A percentile compares a stretch with the other conserved stretches of the same genome.
phyloP scores from a whole-genome alignment of 2,797 vertebrate species.

The Emys orbicularis region DNA sequence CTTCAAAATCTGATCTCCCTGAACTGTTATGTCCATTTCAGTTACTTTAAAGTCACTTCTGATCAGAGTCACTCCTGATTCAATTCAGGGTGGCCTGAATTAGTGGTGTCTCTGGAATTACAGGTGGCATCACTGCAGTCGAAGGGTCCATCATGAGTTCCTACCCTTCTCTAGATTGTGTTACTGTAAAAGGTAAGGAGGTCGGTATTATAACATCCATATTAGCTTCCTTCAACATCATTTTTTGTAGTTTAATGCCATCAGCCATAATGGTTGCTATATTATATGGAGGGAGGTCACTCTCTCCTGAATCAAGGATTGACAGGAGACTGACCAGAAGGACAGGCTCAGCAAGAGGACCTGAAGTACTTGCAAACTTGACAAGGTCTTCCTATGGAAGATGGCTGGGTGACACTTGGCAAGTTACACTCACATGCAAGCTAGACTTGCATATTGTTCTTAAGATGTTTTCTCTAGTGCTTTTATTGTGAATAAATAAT shows the following conservation, averaged over 20 bases:
- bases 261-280: not conserved
- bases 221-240: not conserved
- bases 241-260: not conserved
- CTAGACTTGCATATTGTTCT: no score
- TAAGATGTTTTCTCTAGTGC: no score
- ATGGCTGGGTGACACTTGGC: no score
- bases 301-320: no score
- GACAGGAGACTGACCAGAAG: no score
- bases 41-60: not conserved
- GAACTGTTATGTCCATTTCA: not conserved
- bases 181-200: not conserved
- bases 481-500: no score
- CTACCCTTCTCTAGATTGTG: not conserved
- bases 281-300: no score
- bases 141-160: not conserved
- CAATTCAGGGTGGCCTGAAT: not conserved
- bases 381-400: no score
- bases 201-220: not conserved
- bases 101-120: not conserved
- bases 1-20: not conserved
- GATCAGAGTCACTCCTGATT: no score
- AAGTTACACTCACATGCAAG: no score
- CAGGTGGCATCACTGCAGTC: not conserved
- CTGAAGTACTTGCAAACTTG: no score
- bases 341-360: no score